phyloP scores from a whole-genome alignment of 1,140 invertebrate species.

The Lasioglossum albipes region DNA sequence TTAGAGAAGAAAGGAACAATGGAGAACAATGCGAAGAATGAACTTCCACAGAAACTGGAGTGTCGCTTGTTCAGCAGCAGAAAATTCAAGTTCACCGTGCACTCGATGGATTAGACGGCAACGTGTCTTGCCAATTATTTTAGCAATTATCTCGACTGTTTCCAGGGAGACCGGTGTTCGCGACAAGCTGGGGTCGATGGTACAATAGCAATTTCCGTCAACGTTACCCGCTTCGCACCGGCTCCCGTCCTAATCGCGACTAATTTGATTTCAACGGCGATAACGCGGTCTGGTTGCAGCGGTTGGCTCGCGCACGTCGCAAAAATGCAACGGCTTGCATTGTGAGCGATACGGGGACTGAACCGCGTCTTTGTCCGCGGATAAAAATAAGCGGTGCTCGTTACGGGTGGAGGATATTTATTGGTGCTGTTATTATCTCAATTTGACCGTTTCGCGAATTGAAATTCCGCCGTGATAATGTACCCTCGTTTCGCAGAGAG shows the following conservation, averaged over 20 bases:
- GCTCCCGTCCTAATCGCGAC: background rate
- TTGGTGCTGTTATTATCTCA: slow-evolving; percentile 4
- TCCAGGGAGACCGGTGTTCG: too few relatives aligned
- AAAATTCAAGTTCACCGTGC: too few relatives aligned
- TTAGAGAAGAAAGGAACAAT: too few relatives aligned
- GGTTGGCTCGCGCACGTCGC: background rate
- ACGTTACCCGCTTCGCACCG: background rate
- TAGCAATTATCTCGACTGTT: too few relatives aligned
- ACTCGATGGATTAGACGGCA: too few relatives aligned
- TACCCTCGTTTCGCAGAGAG: background rate
- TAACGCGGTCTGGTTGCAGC: background rate
- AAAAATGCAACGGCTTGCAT: background rate
- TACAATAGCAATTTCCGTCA: background rate
- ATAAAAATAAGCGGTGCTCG: background rate
- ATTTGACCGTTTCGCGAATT: background rate
- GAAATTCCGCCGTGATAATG: slow-evolving; percentile 5
- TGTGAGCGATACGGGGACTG: background rate
- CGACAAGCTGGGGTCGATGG: too few relatives aligned
- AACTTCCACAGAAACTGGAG: too few relatives aligned
- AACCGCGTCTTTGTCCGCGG: background rate
- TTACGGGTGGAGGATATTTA: background rate
- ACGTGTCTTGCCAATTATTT: too few relatives aligned
- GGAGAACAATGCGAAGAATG: too few relatives aligned
- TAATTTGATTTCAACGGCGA: background rate
- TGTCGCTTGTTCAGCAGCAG: too few relatives aligned